Percentiles rank a stretch among this genome's conserved stretches.
Conservation (phyloP, 2,113 vertebrate genomes). For the Gavialis gangeticus region DNA sequence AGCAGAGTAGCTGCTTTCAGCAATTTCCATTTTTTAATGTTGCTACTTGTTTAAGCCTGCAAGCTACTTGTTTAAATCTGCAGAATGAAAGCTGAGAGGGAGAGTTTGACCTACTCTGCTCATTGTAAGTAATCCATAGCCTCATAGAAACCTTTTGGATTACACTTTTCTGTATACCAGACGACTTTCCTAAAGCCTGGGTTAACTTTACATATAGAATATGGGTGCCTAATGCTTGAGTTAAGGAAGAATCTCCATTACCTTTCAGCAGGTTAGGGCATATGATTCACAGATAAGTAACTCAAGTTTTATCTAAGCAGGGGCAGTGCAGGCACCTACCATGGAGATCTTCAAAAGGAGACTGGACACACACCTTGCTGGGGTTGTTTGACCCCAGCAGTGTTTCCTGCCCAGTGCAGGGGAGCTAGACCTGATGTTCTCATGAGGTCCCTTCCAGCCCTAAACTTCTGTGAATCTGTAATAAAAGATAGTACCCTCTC, state of each 20-base stretch:
- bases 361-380: too few species aligned
- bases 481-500: neutral
- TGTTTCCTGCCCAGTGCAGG: too few species aligned
- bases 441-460: too few species aligned
- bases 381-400: too few species aligned
- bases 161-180: neutral
- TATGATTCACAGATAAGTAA: neutral
- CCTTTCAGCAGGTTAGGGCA: neutral
- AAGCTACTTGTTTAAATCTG: constrained; percentile 31
- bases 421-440: too few species aligned
- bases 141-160: neutral
- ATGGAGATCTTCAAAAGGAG: too few species aligned
- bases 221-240: neutral
- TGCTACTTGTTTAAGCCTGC: constrained; percentile 41
- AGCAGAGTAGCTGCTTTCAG: constrained; percentile 37
- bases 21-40: constrained; percentile 40
- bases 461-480: too few species aligned
- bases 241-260: neutral
- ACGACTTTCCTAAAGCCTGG: neutral
- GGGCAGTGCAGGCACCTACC: too few species aligned
- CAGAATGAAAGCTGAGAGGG: constrained; percentile 16
- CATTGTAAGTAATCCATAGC: constrained; percentile 19
- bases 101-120: constrained; percentile 22
- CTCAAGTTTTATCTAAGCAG: neutral
- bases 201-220: neutral